Percentiles rank a stretch among this genome's conserved stretches.
Conservation (phyloP, 2,888 invertebrate species). For the Drosophila leonis region DNA sequence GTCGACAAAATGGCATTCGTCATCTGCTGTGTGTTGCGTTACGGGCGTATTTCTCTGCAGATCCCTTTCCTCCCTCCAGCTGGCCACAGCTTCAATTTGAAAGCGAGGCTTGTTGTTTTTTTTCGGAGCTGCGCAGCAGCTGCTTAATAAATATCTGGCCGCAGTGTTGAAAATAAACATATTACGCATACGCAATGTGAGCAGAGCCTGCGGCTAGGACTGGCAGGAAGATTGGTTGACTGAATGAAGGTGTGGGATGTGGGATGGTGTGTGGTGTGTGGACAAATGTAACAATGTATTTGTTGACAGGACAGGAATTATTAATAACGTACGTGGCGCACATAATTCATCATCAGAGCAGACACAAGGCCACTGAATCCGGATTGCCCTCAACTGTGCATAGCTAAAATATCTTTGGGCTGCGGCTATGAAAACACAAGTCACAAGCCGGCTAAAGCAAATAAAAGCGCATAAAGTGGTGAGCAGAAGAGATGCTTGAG, state of each 20-base stretch:
- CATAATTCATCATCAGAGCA: conserved; percentile 77
- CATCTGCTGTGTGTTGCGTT: conserved; percentile 31
- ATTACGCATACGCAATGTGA: conserved; percentile 77
- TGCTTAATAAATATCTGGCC: conserved; percentile 73
- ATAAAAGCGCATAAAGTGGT: conserved; percentile 57
- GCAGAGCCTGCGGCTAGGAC: conserved; percentile 25
- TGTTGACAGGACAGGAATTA: conserved; percentile 83
- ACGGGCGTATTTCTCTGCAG: conserved; percentile 24
- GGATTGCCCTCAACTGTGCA: conserved; percentile 30
- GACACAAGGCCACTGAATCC: conserved; percentile 49
- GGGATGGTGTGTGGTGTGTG: conserved; percentile 9
- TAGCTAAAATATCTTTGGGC: conserved; percentile 52
- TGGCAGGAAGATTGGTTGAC: not conserved
- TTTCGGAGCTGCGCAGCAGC: conserved; percentile 45
- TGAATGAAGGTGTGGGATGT: conserved; percentile 10
- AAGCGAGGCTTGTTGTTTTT: conserved; percentile 24
- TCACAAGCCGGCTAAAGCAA: conserved; percentile 75
- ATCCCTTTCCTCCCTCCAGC: not conserved
- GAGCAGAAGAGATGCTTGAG: conserved; percentile 18
- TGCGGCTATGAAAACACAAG: conserved; percentile 66
- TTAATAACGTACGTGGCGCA: conserved; percentile 83
- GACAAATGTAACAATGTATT: conserved; percentile 66
- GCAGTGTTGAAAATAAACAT: conserved; percentile 62
- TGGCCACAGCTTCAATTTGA: conserved; percentile 22
- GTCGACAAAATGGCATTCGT: conserved; percentile 19